These are phyloP conservation scores for Prunella strophiata DNA, from an alignment of 2,797 vertebrate species.

Conservation along the genomic window DNA sequence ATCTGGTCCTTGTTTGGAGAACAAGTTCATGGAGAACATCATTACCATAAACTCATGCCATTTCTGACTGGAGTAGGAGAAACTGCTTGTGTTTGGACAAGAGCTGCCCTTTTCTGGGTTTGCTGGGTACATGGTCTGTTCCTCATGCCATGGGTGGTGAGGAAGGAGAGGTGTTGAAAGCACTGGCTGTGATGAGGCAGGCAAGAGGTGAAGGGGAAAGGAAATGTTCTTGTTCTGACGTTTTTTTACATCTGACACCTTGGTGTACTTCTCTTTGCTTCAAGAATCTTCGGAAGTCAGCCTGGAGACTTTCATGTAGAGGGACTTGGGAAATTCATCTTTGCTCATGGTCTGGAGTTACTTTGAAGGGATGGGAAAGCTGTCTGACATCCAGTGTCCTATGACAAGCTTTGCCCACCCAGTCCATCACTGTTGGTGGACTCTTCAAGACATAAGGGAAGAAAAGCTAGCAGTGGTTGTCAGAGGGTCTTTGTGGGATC, in stretches of 20 bases:
- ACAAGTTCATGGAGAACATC: constrained; percentile 24
- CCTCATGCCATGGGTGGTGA: neutral
- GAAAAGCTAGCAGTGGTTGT: neutral
- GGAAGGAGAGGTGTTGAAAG: neutral
- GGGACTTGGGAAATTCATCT: neutral
- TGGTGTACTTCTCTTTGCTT: neutral
- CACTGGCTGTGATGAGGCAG: neutral
- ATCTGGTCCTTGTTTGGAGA: constrained; percentile 68
- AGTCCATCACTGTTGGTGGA: neutral
- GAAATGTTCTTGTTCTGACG: neutral
- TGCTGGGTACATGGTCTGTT: neutral
- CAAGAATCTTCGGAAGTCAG: neutral
- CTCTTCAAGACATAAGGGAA: neutral
- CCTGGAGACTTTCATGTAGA: neutral
- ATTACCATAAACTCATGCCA: constrained; percentile 44
- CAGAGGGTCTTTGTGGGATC: neutral
- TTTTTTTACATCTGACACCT: neutral
- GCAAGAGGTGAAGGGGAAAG: neutral
- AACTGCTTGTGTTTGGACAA: neutral
- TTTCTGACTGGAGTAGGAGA: constrained; percentile 14
- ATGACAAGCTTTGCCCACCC: neutral
- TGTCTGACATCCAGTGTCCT: neutral
- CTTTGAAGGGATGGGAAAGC: neutral
- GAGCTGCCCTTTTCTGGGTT: neutral
- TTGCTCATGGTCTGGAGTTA: neutral